Base-by-base conservation (phyloP, 1,140 invertebrate species). In the Drosophila dunni region DNA sequence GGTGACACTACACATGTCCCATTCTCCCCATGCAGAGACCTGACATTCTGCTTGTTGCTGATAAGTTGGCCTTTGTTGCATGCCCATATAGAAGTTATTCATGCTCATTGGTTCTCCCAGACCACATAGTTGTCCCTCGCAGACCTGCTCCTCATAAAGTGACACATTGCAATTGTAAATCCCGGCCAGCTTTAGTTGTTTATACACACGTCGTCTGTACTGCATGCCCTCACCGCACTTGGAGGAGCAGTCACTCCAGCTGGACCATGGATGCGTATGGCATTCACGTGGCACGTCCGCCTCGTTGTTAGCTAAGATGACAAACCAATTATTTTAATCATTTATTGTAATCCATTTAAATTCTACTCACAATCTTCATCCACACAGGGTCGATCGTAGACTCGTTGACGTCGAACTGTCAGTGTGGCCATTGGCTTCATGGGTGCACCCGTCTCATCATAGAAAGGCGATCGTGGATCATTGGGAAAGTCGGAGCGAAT, bases 351-450 rank as follows among this genome's bases (percentile, higher is more conserved):
- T 38, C 7, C 17, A 34, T 45, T 20, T 20, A 44, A 44, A 13
- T 58, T 33, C 38, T n/a, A 77, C 88, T 62, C 57, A 91, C 90
- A 91, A 13, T 91, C 90, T 34, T 88, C 74, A 57, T 93, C 93
- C 46, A 94, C 94, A 92, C 97, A 98, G 24, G 94, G 94, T 89
- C 97, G 97, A 81, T 98, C 97, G 85, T 98, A 98, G 7, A 98
- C 94, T 10, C 97, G 93, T 76, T 97, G 96, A 1, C 97, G 93
- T 3, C 95, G 96, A 9, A 98, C 93, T 24, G 95, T 95, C 1
- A 99, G 93, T 17, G 94, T 94, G 0, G 98, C 98, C 82, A 99
- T 94, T 0, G 98, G 98, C 85, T 97, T 97, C 95, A 99, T 97
- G 58, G 96, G 96, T 7, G 93, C 91, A 2, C 96, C 96, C 0